These are phyloP conservation scores for Cosmopolites sordidus DNA, from an alignment of 2,888 invertebrate species.

Conservation along the genomic window DNA sequence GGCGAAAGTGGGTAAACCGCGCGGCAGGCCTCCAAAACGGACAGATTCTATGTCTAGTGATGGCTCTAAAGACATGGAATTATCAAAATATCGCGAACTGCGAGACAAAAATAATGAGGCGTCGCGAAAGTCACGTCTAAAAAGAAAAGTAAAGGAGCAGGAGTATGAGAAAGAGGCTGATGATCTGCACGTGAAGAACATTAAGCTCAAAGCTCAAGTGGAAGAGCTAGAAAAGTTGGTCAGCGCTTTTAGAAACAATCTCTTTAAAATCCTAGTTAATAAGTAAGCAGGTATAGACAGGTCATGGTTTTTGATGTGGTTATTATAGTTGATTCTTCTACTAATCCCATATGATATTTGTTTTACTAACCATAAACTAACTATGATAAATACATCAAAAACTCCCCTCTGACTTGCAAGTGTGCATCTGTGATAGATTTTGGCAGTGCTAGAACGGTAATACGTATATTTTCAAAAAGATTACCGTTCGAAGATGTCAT, in stretches of 20 bases:
- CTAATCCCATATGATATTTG: background rate
- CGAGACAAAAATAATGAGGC: constrained; percentile 77
- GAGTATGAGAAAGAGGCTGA: constrained; percentile 49
- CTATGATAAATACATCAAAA: background rate
- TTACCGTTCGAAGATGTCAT: constrained; percentile 13
- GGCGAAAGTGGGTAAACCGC: constrained; percentile 19
- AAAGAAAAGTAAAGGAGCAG: constrained; percentile 59
- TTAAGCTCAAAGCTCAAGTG: constrained; percentile 60
- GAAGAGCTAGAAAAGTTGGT: constrained; percentile 66
- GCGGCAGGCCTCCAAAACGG: constrained; percentile 56
- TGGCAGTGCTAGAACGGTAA: constrained; percentile 8
- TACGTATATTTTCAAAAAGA: constrained; percentile 10
- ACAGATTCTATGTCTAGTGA: constrained; percentile 48
- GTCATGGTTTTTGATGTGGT: background rate
- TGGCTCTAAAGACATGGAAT: constrained; percentile 46
- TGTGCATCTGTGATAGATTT: constrained; percentile 15
- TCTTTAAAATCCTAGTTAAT: constrained; percentile 61
- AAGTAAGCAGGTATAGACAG: constrained; percentile 38
- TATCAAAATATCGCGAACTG: constrained; percentile 61
- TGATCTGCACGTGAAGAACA: constrained; percentile 60
- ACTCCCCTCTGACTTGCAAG: background rate
- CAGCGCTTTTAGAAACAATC: constrained; percentile 59
- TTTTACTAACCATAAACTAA: background rate
- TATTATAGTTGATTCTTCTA: background rate
- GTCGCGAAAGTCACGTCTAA: constrained; percentile 68